phyloP scores from a whole-genome alignment of 2,888 invertebrate genomes.

The Artemia sinica region DNA sequence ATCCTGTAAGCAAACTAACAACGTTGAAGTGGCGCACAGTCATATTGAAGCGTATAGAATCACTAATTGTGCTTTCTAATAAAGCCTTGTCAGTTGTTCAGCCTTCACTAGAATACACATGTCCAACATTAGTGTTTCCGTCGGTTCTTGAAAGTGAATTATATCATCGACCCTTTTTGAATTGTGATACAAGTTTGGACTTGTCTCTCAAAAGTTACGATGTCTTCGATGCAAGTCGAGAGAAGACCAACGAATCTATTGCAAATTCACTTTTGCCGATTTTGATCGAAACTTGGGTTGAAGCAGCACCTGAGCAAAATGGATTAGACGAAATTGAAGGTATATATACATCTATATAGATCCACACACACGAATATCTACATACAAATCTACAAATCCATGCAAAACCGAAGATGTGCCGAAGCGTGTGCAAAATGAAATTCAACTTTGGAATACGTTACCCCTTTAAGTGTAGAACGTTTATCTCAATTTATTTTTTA shows the following conservation, averaged over 20 bases:
- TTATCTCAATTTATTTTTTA: too few species aligned
- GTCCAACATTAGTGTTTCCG: neutral
- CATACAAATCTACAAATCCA: too few species aligned
- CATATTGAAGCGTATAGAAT: slow-evolving; percentile 25
- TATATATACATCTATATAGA: neutral
- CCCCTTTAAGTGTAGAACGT: too few species aligned
- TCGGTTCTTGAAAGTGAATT: neutral
- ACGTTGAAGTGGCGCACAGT: slow-evolving; percentile 21
- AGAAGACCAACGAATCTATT: neutral
- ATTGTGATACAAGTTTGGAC: neutral
- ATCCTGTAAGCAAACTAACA: slow-evolving; percentile 42
- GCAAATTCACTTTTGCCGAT: neutral
- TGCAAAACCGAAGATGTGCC: too few species aligned
- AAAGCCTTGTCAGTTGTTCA: neutral
- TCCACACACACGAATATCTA: too few species aligned
- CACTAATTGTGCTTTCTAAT: slow-evolving; percentile 23
- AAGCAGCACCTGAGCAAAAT: slow-evolving; percentile 16
- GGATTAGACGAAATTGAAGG: slow-evolving; percentile 1
- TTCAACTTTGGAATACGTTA: too few species aligned
- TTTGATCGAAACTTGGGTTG: slow-evolving; percentile 18
- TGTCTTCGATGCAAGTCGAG: neutral
- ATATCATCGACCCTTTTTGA: neutral
- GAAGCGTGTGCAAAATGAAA: too few species aligned
- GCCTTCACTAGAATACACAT: neutral
- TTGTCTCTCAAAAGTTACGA: neutral